Evolutionary conservation across 2,888 invertebrate genomes (phyloP).

Genomic region (Andrena flavipes): DNA sequence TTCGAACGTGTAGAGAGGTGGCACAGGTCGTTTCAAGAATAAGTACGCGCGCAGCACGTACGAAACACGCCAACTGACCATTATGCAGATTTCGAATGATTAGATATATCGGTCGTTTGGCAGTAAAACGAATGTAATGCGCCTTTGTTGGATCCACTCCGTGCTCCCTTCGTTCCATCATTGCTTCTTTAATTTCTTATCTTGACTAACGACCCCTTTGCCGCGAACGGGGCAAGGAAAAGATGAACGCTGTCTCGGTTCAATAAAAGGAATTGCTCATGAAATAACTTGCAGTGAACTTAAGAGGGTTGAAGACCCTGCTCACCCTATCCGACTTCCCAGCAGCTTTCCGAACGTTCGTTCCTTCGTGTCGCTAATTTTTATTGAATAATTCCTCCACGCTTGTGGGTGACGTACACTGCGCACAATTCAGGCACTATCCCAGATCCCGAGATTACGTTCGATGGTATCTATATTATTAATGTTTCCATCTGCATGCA

Average conservation of each 20-base stretch:
- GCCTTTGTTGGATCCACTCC: slow-evolving; percentile 51
- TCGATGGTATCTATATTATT: slow-evolving; percentile 45
- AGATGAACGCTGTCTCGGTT: slow-evolving; percentile 34
- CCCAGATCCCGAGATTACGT: slow-evolving; percentile 24
- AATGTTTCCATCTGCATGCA: slow-evolving; percentile 37
- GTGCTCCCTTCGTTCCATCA: slow-evolving; percentile 48
- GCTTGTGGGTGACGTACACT: not conserved
- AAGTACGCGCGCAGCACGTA: slow-evolving; percentile 40
- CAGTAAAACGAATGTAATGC: slow-evolving; percentile 68
- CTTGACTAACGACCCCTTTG: slow-evolving; percentile 66
- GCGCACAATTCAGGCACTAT: slow-evolving; percentile 16
- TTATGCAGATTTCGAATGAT: slow-evolving; percentile 78
- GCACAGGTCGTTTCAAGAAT: slow-evolving; percentile 38
- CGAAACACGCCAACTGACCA: slow-evolving; percentile 77
- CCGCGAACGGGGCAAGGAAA: slow-evolving; percentile 4
- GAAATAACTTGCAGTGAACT: slow-evolving; percentile 38
- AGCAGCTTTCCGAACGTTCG: not conserved
- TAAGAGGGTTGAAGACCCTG: slow-evolving; percentile 8
- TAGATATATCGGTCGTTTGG: slow-evolving; percentile 73
- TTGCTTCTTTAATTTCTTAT: slow-evolving; percentile 69
- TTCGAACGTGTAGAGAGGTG: slow-evolving; percentile 45
- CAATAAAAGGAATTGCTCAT: slow-evolving; percentile 33
- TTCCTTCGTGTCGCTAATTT: not conserved
- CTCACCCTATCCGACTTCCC: slow-evolving; percentile 7
- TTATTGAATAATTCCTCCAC: not conserved